Percentiles rank a stretch among this genome's conserved stretches.
phyloP scores from a whole-genome alignment of 2,888 invertebrate species.

The Noctua fimbriata region DNA sequence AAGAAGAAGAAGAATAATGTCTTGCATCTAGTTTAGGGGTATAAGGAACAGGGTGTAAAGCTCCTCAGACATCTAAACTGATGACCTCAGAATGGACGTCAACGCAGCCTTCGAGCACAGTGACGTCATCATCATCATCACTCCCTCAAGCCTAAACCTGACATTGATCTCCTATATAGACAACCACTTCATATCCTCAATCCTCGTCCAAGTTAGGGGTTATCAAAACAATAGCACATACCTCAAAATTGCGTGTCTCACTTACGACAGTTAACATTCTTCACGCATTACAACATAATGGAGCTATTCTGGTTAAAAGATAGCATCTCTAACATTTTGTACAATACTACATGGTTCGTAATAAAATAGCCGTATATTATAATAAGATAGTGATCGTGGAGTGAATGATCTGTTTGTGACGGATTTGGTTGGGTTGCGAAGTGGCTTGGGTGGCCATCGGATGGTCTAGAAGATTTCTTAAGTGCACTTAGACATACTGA shows the following conservation, averaged over 20 bases:
- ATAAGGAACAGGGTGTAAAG: not conserved
- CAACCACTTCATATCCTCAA: constrained; percentile 23
- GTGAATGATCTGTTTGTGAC: constrained; percentile 40
- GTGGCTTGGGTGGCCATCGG: not conserved
- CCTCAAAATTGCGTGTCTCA: constrained; percentile 49
- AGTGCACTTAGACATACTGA: not conserved
- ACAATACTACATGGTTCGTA: constrained; percentile 46
- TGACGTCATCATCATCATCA: not conserved
- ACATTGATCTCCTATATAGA: not conserved
- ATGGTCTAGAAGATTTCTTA: not conserved
- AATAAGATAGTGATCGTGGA: constrained; percentile 42
- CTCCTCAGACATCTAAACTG: not conserved
- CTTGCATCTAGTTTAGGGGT: not conserved
- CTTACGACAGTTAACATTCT: constrained; percentile 49
- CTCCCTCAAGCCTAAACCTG: not conserved
- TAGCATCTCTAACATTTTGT: constrained; percentile 55
- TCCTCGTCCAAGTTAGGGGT: constrained; percentile 27
- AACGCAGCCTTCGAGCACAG: not conserved
- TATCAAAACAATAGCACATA: constrained; percentile 43
- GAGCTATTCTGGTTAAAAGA: constrained; percentile 56
- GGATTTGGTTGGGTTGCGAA: not conserved
- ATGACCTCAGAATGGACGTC: not conserved
- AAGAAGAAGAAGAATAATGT: not conserved
- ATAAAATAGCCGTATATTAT: constrained; percentile 51
- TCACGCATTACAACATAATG: constrained; percentile 59